Evolutionary conservation across 2,797 vertebrate species (phyloP), one percentile per base, ranked within the genome.

Genomic region (Spinibarbus caldwelli): DNA sequence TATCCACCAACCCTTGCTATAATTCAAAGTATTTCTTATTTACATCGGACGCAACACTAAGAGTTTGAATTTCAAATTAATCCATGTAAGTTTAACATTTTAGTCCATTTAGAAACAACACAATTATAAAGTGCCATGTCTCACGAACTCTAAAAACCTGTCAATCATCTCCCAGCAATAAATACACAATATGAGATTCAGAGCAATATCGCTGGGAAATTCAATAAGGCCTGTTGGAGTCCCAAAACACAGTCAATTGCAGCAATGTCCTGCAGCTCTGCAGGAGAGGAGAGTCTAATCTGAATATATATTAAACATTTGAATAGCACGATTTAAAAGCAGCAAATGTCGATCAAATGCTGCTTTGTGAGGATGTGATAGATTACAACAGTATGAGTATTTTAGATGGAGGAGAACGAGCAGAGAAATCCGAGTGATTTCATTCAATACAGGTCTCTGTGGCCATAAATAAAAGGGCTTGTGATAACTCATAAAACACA

Each of bases 111-210:
- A 36, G 70, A 86, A 85, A 73, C 38, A 79, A 85, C 79, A 72
- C 75, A 36, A 52, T 86, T 84, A 82, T 82, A 78, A 87, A 87
- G 52, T 38, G 78, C 57, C 49, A 41, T 23, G 76, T 83, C 84
- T 64, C 83, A 72, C 59, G 6, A 23, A 54, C 67, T 82, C 78
- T 45, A 21, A 85, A 87, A 84, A 90, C 49, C 38, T 52, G 83
- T 85, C 85, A 86, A 10, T 88, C 87, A 83, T 82, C 82, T 71
- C 64, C 14, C 71, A 26, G 86, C 80, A 86, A 82, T 86, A 89
- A 82, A 86, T 80, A 83, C 45, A 72, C 82, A 87, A 86, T 77
- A 85, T 82, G 75, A 83, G 75, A 72, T 84, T 78, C 26, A 82
- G 29, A 77, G 83, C 36, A 80, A 85, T 86, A 86, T 72, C 73